Percentiles rank a stretch among this genome's conserved stretches.
phyloP scores from a whole-genome alignment of 2,113 vertebrate genomes.

The Mugil cephalus region DNA sequence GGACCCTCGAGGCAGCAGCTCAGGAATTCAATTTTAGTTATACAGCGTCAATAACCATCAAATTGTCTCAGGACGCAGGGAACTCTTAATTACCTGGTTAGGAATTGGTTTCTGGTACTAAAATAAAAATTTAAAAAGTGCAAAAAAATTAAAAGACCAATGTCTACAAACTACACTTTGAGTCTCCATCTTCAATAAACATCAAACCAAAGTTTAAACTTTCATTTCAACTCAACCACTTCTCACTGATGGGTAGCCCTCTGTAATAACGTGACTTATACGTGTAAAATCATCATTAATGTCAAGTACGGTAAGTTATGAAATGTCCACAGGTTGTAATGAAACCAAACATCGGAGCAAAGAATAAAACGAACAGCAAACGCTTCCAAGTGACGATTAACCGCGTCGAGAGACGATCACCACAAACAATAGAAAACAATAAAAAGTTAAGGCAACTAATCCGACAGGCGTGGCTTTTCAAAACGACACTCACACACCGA shows the following conservation, averaged over 20 bases:
- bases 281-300: background rate
- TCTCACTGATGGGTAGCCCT: too few relatives aligned
- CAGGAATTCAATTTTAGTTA: background rate
- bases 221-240: too few relatives aligned
- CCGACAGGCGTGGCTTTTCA: background rate
- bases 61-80: too few relatives aligned
- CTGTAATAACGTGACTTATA: too few relatives aligned
- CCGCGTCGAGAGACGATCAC: background rate
- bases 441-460: conserved; percentile 60
- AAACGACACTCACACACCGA: background rate
- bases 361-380: conserved; percentile 2
- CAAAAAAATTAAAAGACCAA: too few relatives aligned
- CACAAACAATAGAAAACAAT: background rate
- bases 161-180: too few relatives aligned
- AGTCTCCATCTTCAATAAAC: too few relatives aligned
- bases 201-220: too few relatives aligned
- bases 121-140: too few relatives aligned
- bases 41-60: too few relatives aligned
- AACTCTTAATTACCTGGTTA: too few relatives aligned
- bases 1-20: background rate
- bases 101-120: too few relatives aligned
- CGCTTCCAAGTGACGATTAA: background rate
- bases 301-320: background rate
- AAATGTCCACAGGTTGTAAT: background rate
- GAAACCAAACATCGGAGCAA: background rate